phyloP scores from a whole-genome alignment of 2,113 vertebrate genomes.

The Apus apus region DNA sequence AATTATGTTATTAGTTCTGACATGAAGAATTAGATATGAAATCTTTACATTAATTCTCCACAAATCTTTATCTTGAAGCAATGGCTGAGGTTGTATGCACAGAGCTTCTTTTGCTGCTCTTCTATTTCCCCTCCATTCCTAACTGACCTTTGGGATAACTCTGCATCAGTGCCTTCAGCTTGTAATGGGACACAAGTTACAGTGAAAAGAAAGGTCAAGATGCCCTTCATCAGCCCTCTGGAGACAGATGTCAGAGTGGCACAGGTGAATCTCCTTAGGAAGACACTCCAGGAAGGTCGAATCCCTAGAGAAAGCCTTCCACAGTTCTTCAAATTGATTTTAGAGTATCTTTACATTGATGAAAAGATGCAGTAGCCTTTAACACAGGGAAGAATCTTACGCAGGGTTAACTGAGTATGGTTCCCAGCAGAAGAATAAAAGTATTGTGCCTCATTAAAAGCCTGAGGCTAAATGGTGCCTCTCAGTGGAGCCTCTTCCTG shows the following conservation, averaged over 20 bases:
- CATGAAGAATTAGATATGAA: not conserved
- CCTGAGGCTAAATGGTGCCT: not conserved
- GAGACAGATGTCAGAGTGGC: not conserved
- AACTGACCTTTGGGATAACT: not conserved
- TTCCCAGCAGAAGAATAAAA: not conserved
- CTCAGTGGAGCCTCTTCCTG: not conserved
- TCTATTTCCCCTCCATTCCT: not conserved
- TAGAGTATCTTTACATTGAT: not conserved
- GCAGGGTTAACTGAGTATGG: not conserved
- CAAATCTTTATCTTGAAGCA: not conserved
- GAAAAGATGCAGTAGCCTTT: not conserved
- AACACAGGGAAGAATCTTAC: not conserved
- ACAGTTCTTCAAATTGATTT: not conserved
- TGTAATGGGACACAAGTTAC: not conserved
- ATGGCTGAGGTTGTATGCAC: not conserved
- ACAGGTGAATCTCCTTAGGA: not conserved
- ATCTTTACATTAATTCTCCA: not conserved
- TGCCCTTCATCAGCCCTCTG: not conserved
- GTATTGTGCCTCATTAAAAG: too few relatives aligned
- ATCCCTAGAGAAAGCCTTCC: not conserved
- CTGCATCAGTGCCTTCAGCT: not conserved
- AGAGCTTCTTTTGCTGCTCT: not conserved
- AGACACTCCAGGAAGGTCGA: not conserved
- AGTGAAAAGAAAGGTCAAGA: not conserved
- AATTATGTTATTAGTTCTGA: not conserved